A percentile compares a stretch with the other conserved stretches of the same genome.
phyloP scores from a whole-genome alignment of 1,140 invertebrate genomes.

The Drosophila sproati region DNA sequence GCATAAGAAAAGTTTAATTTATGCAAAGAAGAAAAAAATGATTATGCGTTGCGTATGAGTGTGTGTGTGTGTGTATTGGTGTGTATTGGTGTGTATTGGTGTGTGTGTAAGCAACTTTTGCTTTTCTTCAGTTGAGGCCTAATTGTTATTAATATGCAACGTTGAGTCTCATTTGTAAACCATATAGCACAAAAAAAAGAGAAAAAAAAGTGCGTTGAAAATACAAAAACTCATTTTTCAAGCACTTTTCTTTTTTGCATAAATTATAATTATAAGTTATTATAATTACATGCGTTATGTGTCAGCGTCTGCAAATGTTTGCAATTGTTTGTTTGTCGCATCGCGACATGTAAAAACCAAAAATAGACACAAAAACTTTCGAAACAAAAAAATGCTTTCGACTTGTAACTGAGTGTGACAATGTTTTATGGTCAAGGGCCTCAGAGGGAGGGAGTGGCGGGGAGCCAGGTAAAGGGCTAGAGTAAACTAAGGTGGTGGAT shows the following conservation, averaged over 20 bases:
- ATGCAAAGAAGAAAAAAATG: constrained; percentile 65
- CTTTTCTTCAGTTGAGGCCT: constrained; percentile 58
- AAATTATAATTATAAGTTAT: constrained; percentile 64
- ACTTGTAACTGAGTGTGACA: constrained; percentile 34
- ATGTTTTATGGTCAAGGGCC: background rate
- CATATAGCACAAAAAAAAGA: constrained; percentile 29
- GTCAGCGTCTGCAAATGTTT: constrained; percentile 21
- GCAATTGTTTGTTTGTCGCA: constrained; percentile 66
- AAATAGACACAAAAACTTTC: constrained; percentile 38
- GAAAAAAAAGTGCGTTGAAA: constrained; percentile 69
- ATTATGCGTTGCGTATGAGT: constrained; percentile 34
- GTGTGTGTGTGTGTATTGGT: constrained; percentile 14
- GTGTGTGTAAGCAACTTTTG: constrained; percentile 59
- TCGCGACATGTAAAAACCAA: constrained; percentile 36
- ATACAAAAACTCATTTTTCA: constrained; percentile 35
- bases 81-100: constrained; percentile 17
- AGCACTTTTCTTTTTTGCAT: constrained; percentile 50
- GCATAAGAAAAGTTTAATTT: constrained; percentile 68
- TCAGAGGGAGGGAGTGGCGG: no score
- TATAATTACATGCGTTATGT: constrained; percentile 26
- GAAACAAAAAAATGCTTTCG: constrained; percentile 19
- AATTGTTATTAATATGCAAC: constrained; percentile 77
- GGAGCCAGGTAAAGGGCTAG: background rate
- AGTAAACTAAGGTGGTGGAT: background rate
- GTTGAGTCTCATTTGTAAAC: constrained; percentile 61